Evolutionary conservation across 2,888 invertebrate genomes (phyloP).

Genomic region (Arge pagana): DNA sequence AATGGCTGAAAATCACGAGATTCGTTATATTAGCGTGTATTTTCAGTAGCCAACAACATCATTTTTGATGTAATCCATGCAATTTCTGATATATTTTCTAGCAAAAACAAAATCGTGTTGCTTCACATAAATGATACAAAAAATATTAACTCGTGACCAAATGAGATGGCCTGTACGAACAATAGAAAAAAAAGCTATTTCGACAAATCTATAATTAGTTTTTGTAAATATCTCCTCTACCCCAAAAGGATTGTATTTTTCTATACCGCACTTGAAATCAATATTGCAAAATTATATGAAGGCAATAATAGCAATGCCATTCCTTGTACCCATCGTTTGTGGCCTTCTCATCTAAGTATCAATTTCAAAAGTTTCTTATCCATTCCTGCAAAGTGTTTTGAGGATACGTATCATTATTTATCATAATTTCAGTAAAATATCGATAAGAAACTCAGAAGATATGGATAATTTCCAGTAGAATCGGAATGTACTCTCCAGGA

Average conservation of each 20-base stretch:
- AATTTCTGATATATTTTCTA: too few relatives aligned
- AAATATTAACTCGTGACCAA: too few relatives aligned
- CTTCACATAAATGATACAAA: too few relatives aligned
- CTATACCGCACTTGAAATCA: slow-evolving; percentile 16
- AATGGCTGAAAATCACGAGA: too few relatives aligned
- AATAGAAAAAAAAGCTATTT: slow-evolving; percentile 1
- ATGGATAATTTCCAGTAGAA: neutral
- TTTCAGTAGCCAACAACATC: too few relatives aligned
- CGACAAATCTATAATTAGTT: slow-evolving; percentile 12
- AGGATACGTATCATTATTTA: too few relatives aligned
- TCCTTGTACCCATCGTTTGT: slow-evolving; percentile 16
- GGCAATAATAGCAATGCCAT: slow-evolving; percentile 7
- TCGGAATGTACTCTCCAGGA: slow-evolving; percentile 16
- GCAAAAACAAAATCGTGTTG: too few relatives aligned
- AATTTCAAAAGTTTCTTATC: slow-evolving; percentile 1
- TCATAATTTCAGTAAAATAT: neutral
- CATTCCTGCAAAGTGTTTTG: too few relatives aligned
- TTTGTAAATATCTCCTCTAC: slow-evolving; percentile 1
- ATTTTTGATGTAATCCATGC: too few relatives aligned
- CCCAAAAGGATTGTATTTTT: slow-evolving; percentile 20
- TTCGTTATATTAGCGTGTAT: too few relatives aligned
- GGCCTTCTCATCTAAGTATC: slow-evolving; percentile 15
- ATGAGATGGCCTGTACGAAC: too few relatives aligned
- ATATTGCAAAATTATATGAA: slow-evolving; percentile 11
- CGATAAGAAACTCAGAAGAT: slow-evolving; percentile 10